These are phyloP conservation scores for Mercenaria mercenaria DNA, from an alignment of 1,140 invertebrate species.

Conservation along the genomic window DNA sequence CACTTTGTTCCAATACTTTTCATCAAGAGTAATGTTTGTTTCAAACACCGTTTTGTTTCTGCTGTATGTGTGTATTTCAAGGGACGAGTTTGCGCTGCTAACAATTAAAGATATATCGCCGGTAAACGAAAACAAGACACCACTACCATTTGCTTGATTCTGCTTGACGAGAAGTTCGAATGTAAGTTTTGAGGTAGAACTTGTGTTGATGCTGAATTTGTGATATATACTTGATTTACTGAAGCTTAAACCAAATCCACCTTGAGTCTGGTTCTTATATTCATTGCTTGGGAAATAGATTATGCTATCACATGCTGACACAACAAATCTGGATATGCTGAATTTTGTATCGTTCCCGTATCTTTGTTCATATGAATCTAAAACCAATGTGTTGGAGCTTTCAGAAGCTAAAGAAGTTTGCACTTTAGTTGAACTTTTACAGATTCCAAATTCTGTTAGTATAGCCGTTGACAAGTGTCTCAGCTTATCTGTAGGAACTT, in stretches of 20 bases:
- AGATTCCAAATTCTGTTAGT: slow-evolving; percentile 41
- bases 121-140: slow-evolving; percentile 71
- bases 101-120: slow-evolving; percentile 31
- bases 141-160: slow-evolving; percentile 35
- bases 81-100: slow-evolving; percentile 12
- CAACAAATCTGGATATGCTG: slow-evolving; percentile 33
- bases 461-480: background rate
- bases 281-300: slow-evolving; percentile 65
- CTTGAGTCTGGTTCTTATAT: slow-evolving; percentile 54
- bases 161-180: slow-evolving; percentile 69
- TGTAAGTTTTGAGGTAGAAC: slow-evolving; percentile 40
- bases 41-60: slow-evolving; percentile 24
- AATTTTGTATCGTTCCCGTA: slow-evolving; percentile 31
- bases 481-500: slow-evolving; percentile 36
- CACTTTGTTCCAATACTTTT: slow-evolving; percentile 73
- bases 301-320: slow-evolving; percentile 66
- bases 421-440: background rate
- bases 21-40: slow-evolving; percentile 59
- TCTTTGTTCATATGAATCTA: background rate
- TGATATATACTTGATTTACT: slow-evolving; percentile 60
- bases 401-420: slow-evolving; percentile 4
- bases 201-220: slow-evolving; percentile 60
- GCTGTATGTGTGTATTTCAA: slow-evolving; percentile 52
- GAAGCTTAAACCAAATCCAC: slow-evolving; percentile 69
- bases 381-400: slow-evolving; percentile 1